A percentile compares a stretch with the other conserved stretches of the same genome.
Conservation (phyloP, 2,113 vertebrate species). For the Pyxicephalus adspersus region DNA sequence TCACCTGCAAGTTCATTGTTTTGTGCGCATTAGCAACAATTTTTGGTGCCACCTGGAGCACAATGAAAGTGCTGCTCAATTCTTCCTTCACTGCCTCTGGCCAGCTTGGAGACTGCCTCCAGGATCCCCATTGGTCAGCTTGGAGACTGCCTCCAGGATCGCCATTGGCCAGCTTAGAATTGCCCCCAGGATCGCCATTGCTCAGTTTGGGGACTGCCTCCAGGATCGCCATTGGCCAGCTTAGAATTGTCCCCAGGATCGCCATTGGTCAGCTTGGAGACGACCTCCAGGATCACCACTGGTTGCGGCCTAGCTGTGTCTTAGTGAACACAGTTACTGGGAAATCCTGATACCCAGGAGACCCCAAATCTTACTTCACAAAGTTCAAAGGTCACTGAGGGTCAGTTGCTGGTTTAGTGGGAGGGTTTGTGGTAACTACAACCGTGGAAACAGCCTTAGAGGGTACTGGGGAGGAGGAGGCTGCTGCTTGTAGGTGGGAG, state of each 20-base stretch:
- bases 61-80: not conserved
- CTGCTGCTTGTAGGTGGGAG: constrained; percentile 86
- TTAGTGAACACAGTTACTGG: too few species aligned
- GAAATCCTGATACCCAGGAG: not conserved
- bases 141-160: not conserved
- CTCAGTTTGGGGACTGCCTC: not conserved
- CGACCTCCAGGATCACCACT: too few species aligned
- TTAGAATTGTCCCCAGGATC: not conserved
- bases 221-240: not conserved
- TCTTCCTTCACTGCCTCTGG: too few species aligned
- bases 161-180: not conserved
- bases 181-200: too few species aligned
- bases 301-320: not conserved
- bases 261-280: not conserved
- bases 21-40: too few species aligned
- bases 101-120: too few species aligned
- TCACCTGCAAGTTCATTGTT: not conserved
- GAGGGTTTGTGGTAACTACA: constrained; percentile 89
- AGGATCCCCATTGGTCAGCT: not conserved
- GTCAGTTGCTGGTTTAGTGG: constrained; percentile 85
- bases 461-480: constrained; percentile 78
- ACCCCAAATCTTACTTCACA: not conserved
- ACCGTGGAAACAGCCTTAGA: constrained; percentile 92
- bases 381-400: constrained; percentile 69
- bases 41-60: too few species aligned